Evolutionary conservation across 2,888 invertebrate genomes (phyloP), one percentile per base, ranked within the genome.

Genomic region (Merodon equestris): DNA sequence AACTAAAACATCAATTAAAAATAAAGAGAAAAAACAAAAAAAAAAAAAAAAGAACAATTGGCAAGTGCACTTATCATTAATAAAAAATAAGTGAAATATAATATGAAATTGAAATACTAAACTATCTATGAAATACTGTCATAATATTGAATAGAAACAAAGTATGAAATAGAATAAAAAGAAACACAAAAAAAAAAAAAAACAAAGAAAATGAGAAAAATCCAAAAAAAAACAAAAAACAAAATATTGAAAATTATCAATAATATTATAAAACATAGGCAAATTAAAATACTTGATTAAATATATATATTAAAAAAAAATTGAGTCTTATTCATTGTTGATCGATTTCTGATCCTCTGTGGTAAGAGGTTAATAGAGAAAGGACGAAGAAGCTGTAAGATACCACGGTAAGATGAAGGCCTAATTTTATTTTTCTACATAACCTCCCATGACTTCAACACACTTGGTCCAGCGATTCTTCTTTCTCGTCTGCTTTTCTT

Each of bases 41-140:
- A 82, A 72, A 53, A 75, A 70, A 58, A 17, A 40, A 82, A 84
- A 85, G 83, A 85, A 87, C 84, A 86, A 87, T 88, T 88, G 88
- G 88, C 87, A 88, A 88, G 88, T 88, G 88, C 88, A 88, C 88
- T 88, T 88, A 88, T 86, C 85, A 85, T 86, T 82, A 77, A 68
- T 68, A 66, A 76, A n/a, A n/a, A 53, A 68, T 15, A 68, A 75
- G 70, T 34, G 18, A 47, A 63, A 38, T 48, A 53, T 63, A 54
- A 61, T 36, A 12, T 48, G 42, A 68, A 58, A 53, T 47, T 15
- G 12, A 53, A 79, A 51, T 63, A 67, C 58, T 74, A 70, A 75
- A 71, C 45, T 45, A 42, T 74, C 70, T 56, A 74, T 70, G 64
- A 50, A 74, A 60, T 60, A 68, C 53, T 47, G 47, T 66, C 66